Conservation (phyloP, 2,888 invertebrate species). For the Allophyes oxyacanthae region DNA sequence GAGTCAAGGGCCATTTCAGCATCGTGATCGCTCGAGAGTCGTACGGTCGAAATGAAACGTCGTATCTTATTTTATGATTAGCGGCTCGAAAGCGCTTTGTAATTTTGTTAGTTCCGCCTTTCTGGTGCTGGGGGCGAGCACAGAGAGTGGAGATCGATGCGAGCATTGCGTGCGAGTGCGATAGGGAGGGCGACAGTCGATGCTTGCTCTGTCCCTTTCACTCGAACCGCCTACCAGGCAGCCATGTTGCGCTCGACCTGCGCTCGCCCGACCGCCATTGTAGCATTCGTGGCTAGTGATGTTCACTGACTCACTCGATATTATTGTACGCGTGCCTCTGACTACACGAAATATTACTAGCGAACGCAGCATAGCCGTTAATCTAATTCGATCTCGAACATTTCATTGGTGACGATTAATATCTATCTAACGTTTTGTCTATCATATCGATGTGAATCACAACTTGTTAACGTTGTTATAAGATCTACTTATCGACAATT, state of each 20-base stretch:
- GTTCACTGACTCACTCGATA: constrained; percentile 78
- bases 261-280: constrained; percentile 89
- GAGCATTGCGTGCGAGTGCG: constrained; percentile 84
- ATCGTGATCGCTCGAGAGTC: constrained; percentile 88
- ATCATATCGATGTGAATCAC: constrained; percentile 4
- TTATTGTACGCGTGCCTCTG: constrained; percentile 64
- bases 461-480: constrained; percentile 6
- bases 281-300: constrained; percentile 88
- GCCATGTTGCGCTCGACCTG: constrained; percentile 90
- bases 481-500: neutral
- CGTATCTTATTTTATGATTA: constrained; percentile 90
- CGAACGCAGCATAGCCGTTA: constrained; percentile 37
- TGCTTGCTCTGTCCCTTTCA: constrained; percentile 78
- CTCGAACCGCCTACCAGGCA: constrained; percentile 89
- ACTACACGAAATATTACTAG: constrained; percentile 49
- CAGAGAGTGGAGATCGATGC: constrained; percentile 89
- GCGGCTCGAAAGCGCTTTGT: constrained; percentile 90
- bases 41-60: constrained; percentile 89
- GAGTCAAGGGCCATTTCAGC: constrained; percentile 89
- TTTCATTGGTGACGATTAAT: constrained; percentile 26
- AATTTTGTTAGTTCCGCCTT: constrained; percentile 90
- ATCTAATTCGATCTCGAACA: constrained; percentile 37
- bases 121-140: constrained; percentile 89
- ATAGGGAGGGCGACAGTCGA: constrained; percentile 73
- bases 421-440: neutral